Evolutionary conservation across 2,113 vertebrate species (phyloP), one percentile per base, ranked within the genome.

Genomic region (Coryphaenoides rupestris): DNA sequence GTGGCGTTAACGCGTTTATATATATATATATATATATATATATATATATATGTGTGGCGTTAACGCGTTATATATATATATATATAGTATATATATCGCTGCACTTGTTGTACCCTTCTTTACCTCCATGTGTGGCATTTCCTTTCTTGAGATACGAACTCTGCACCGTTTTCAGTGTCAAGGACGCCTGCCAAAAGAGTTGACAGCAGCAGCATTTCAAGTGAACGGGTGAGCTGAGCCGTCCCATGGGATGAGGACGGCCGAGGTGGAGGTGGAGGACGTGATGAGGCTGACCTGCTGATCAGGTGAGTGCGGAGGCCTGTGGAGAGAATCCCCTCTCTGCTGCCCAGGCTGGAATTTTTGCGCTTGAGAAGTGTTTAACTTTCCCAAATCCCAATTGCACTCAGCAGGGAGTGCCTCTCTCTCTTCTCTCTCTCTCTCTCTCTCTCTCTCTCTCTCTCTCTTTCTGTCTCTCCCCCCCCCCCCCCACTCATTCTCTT

Each of bases 291-390:
- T 90, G 88, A 91, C 90, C 86, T 81, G 70, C 85, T 86, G 79
- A 86, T 87, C 81, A 83, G 80, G 75, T 80, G 82, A 81, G 72
- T 57, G 28, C 58, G 33, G 69, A 73, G 81, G 81, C 74, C 82
- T 77, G 76, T 81, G 80, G 86, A 86, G 80, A 85, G 83, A 89
- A 90, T 91, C 87, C 86, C 72, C 72, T 80, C 76, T 87, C 77
- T 90, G 88, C 89, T 90, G 86, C 74, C 78, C 84, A 87, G 81
- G 88, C 87, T 87, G 73, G 84, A 90, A 89, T 89, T 87, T 40
- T 89, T 88, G 84, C 91, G 90, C 88, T 89, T 80, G 87, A 85
- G 84, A 88, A 79, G 90, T 90, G 81, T 90, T 89, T 88, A 88
- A 90, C 79, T 88, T 90, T 79, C 58, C 76, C 72, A 88, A 90